Evolutionary conservation across 2,797 vertebrate species (phyloP).

Genomic region (Sarcoramphus papa): DNA sequence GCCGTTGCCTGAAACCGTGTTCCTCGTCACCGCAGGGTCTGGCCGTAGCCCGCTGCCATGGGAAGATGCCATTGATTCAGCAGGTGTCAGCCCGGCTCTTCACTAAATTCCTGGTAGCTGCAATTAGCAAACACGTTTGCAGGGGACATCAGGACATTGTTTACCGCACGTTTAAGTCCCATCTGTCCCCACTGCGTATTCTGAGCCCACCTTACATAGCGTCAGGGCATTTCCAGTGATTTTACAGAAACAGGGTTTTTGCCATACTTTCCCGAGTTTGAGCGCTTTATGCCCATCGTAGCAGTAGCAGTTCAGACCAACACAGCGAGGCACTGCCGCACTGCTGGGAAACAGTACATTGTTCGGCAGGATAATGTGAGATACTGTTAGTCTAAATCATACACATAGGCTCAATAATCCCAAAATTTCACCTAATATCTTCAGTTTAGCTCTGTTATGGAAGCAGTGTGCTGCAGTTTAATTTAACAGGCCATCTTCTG

Average conservation of each 20-base stretch:
- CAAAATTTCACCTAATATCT: neutral
- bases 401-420: neutral
- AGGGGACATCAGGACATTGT: neutral
- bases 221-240: neutral
- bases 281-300: fast-evolving
- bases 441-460: neutral
- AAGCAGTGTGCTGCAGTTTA: neutral
- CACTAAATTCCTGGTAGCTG: neutral
- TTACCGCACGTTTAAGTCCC: neutral
- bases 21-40: neutral
- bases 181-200: neutral
- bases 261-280: neutral
- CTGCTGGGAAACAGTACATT: fast-evolving
- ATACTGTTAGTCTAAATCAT: neutral
- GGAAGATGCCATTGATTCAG: neutral
- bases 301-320: neutral
- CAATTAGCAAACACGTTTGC: neutral
- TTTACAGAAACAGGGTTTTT: neutral
- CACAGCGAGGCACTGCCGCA: fast-evolving
- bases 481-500: neutral
- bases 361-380: fast-evolving
- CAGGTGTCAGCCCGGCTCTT: no score
- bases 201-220: neutral
- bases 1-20: no score
- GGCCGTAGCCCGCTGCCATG: neutral